These are phyloP conservation scores for Caerostris extrusa DNA, from an alignment of 1,140 invertebrate genomes.

Conservation along the genomic window DNA sequence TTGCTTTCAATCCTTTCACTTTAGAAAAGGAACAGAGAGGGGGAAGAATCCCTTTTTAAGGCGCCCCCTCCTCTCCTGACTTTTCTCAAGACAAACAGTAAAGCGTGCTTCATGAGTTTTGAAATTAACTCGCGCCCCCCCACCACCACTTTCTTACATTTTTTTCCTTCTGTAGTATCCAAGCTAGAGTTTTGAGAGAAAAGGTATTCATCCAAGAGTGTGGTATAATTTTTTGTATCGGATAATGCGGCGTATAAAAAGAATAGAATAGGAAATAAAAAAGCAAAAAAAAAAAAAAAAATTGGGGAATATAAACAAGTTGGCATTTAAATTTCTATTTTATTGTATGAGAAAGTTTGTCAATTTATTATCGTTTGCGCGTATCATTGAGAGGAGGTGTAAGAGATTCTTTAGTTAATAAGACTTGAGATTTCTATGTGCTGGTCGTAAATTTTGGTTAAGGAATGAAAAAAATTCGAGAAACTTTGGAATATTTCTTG, in stretches of 20 bases:
- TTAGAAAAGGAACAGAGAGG: background rate
- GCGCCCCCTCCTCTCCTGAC: background rate
- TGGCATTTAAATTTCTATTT: conserved; percentile 25
- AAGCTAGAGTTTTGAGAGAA: background rate
- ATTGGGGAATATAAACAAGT: background rate
- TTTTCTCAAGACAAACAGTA: conserved; percentile 39
- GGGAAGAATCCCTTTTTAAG: conserved; percentile 34
- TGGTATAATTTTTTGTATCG: conserved; percentile 29
- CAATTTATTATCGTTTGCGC: conserved; percentile 1
- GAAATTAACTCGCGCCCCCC: background rate
- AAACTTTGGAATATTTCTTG: no score
- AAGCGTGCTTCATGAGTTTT: conserved; percentile 18
- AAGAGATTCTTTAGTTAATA: background rate
- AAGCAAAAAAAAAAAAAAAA: background rate
- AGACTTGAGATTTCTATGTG: no score
- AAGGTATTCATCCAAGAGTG: conserved; percentile 4
- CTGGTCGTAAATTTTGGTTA: no score
- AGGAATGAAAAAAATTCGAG: no score
- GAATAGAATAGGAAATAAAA: no score
- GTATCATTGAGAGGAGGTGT: background rate
- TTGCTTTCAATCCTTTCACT: conserved; percentile 64
- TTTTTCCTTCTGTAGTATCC: background rate
- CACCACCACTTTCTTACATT: background rate
- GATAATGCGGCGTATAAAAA: background rate
- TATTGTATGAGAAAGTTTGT: conserved; percentile 16